Evolutionary conservation across 2,113 vertebrate species (phyloP).

Genomic region (Chaetura pelagica): DNA sequence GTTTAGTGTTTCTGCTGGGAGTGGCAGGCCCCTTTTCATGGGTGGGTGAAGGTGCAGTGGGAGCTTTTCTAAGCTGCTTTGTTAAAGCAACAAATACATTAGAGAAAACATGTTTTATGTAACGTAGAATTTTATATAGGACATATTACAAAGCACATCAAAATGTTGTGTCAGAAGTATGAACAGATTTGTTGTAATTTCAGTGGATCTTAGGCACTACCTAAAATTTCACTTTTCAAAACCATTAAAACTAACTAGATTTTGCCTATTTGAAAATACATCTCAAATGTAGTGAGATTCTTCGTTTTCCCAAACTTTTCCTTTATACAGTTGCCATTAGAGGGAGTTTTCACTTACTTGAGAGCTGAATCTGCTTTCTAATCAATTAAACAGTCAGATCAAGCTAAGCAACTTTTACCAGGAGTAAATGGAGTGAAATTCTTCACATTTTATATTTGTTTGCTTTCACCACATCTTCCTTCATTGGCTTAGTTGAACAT

Average conservation of each 20-base stretch:
- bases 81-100: background rate
- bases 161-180: background rate
- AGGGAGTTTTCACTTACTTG: constrained; percentile 23
- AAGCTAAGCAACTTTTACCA: background rate
- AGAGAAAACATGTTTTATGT: background rate
- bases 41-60: background rate
- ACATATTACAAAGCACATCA: background rate
- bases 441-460: background rate
- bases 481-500: background rate
- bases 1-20: background rate
- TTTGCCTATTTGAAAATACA: background rate
- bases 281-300: background rate
- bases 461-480: background rate
- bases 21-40: background rate
- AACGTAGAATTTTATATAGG: accelerated
- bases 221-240: background rate
- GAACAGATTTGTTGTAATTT: background rate
- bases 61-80: background rate
- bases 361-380: background rate
- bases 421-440: background rate
- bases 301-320: background rate
- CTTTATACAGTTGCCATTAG: constrained; percentile 28
- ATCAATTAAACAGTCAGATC: background rate
- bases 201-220: background rate
- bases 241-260: background rate